A percentile compares a stretch with the other conserved stretches of the same genome.
Conservation (phyloP, 2,797 vertebrate species). For the Falco rusticolus region DNA sequence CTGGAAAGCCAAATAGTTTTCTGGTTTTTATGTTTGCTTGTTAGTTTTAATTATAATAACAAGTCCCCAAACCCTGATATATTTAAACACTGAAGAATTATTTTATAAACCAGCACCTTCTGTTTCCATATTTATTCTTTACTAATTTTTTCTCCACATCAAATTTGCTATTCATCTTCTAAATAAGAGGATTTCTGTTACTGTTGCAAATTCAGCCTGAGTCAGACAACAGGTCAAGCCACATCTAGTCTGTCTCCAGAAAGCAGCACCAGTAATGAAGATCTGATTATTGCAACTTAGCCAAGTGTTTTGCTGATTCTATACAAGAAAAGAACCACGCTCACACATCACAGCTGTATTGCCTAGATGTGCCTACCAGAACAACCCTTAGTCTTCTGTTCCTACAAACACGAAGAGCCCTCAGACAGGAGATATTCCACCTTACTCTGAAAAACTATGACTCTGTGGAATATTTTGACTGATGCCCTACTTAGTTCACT, state of each 20-base stretch:
- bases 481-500: background rate
- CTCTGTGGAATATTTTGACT: background rate
- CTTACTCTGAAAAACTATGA: background rate
- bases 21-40: constrained; percentile 17
- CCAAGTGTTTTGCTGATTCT: background rate
- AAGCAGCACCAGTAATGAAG: background rate
- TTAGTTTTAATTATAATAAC: constrained; percentile 11
- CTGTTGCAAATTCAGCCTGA: background rate
- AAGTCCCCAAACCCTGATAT: background rate
- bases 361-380: background rate
- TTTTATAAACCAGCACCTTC: background rate
- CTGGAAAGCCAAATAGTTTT: background rate
- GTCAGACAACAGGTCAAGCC: background rate
- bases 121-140: background rate
- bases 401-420: background rate
- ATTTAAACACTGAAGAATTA: background rate
- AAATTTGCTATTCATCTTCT: background rate
- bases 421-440: background rate
- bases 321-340: background rate
- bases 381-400: background rate
- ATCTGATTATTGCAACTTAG: background rate
- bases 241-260: background rate
- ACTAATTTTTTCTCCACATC: background rate
- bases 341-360: background rate
- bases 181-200: background rate